Percentiles rank a stretch among this genome's conserved stretches.
Conservation (phyloP, 2,113 vertebrate genomes). For the Elachura formosa region DNA sequence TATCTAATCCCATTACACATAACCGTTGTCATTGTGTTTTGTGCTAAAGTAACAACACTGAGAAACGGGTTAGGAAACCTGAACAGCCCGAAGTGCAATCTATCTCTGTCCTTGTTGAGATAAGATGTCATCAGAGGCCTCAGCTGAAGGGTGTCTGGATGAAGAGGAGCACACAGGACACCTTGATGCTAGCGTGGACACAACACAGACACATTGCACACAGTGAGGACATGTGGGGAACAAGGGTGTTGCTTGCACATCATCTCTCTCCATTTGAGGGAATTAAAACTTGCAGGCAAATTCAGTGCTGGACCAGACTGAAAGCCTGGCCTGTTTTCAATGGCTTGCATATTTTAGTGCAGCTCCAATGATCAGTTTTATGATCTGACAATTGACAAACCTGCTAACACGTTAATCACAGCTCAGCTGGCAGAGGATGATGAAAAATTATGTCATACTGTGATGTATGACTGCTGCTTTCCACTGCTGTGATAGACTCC, state of each 20-base stretch:
- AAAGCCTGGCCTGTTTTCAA: neutral
- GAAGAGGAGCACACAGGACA: neutral
- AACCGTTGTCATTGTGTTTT: neutral
- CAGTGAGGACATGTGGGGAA: neutral
- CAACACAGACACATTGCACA: neutral
- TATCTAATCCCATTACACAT: neutral
- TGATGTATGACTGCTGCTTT: conserved; percentile 10
- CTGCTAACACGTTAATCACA: conserved; percentile 32
- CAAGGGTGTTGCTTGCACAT: rapidly evolving
- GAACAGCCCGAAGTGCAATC: neutral
- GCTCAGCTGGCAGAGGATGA: neutral
- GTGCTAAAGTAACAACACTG: neutral
- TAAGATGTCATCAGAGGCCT: neutral
- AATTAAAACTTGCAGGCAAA: neutral
- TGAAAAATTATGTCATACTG: conserved; percentile 34
- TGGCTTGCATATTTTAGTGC: neutral
- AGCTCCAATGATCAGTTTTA: conserved; percentile 6
- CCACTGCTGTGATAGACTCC: neutral
- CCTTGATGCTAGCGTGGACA: rapidly evolving
- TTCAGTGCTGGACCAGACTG: neutral
- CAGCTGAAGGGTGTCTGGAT: neutral
- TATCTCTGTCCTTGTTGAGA: neutral
- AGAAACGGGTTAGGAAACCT: neutral
- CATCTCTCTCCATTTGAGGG: neutral
- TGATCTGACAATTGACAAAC: conserved; percentile 21